These are phyloP conservation scores for Cherax quadricarinatus DNA, from an alignment of 1,140 invertebrate genomes.

Conservation along the genomic window DNA sequence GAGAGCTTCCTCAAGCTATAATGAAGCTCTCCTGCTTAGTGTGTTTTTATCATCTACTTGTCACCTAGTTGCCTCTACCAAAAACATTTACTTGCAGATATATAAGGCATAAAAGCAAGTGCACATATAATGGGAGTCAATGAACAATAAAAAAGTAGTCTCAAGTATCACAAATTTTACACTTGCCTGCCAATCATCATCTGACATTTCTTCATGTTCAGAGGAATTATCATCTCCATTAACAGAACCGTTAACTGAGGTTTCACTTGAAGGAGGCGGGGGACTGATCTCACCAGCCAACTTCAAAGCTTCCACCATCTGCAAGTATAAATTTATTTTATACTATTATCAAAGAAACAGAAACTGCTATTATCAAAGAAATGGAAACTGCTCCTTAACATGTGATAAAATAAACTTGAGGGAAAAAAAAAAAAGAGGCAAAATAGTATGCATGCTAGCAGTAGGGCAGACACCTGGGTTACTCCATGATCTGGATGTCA, in stretches of 20 bases:
- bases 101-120: too few relatives aligned
- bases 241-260: conserved; percentile 37
- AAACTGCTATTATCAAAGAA: too few relatives aligned
- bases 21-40: too few relatives aligned
- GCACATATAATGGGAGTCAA: background rate
- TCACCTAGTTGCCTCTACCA: too few relatives aligned
- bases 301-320: conserved; percentile 68
- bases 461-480: too few relatives aligned
- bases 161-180: background rate
- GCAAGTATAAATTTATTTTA: background rate
- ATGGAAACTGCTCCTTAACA: too few relatives aligned
- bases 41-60: too few relatives aligned
- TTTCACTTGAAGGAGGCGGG: conserved; percentile 22
- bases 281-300: conserved; percentile 39
- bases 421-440: background rate
- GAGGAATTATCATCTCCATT: conserved; percentile 48
- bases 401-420: too few relatives aligned
- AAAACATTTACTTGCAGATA: too few relatives aligned
- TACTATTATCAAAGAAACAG: background rate
- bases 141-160: background rate
- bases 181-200: conserved; percentile 68
- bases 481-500: too few relatives aligned
- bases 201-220: conserved; percentile 51
- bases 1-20: too few relatives aligned
- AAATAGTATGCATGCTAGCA: background rate